Conservation (phyloP, 2,888 invertebrate genomes). For the Mayetiola destructor region DNA sequence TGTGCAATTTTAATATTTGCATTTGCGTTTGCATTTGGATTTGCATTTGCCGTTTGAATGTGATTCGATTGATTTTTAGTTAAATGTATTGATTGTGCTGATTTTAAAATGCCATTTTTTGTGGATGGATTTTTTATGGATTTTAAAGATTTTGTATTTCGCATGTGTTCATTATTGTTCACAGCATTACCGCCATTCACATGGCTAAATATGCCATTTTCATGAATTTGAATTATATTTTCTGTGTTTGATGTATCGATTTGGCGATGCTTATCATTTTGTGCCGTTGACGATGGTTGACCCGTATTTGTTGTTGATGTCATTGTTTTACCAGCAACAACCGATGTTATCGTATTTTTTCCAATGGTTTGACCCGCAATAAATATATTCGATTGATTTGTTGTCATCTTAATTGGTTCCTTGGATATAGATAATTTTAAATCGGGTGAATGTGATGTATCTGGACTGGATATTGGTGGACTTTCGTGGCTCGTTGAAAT, state of each 20-base stretch:
- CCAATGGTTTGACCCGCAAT: constrained; percentile 57
- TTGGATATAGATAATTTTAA: not conserved
- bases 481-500: constrained; percentile 73
- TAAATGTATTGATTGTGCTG: not conserved
- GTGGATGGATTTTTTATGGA: not conserved
- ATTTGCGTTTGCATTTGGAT: not conserved
- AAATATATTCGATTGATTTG: constrained; percentile 41
- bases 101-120: constrained; percentile 12
- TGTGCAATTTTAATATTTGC: not conserved
- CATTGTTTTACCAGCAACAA: constrained; percentile 58
- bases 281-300: not conserved
- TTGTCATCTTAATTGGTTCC: constrained; percentile 20
- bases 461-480: constrained; percentile 43
- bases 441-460: constrained; percentile 37
- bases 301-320: constrained; percentile 61
- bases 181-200: not conserved
- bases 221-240: not conserved
- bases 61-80: no score
- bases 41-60: not conserved
- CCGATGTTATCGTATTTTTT: constrained; percentile 68
- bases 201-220: not conserved
- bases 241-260: not conserved
- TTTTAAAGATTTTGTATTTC: not conserved
- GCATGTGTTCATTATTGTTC: not conserved
- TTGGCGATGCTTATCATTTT: not conserved